Evolutionary conservation across 2,888 invertebrate species (phyloP).

Genomic region (Morinoia aosen): DNA sequence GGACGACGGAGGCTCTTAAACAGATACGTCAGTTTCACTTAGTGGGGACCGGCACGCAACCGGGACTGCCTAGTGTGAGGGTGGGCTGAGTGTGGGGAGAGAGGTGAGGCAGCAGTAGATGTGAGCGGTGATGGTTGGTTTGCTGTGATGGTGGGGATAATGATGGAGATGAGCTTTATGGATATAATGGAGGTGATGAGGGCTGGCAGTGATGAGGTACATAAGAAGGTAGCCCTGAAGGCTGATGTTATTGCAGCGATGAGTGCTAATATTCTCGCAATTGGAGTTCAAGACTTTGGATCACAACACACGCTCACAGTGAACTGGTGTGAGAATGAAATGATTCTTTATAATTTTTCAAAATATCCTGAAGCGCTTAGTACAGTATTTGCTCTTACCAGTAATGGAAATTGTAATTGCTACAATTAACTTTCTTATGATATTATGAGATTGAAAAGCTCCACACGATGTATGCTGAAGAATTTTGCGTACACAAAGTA

Average conservation of each 20-base stretch:
- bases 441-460: not conserved
- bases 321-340: no score
- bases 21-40: constrained; percentile 47
- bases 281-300: no score
- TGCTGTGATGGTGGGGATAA: not conserved
- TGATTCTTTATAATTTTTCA: no score
- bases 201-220: not conserved
- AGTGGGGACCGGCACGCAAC: constrained; percentile 4
- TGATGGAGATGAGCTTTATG: not conserved
- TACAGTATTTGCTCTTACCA: no score
- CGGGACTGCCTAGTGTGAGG: not conserved
- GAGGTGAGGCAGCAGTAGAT: not conserved
- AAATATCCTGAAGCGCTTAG: no score
- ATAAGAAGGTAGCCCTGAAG: not conserved
- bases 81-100: not conserved
- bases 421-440: not conserved
- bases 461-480: no score
- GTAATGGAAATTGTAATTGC: no score
- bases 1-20: constrained; percentile 42
- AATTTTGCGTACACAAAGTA: no score
- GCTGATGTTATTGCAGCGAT: not conserved
- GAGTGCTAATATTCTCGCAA: no score
- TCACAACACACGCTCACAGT: no score
- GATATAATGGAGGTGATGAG: not conserved
- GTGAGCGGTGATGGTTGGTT: not conserved